Conservation (phyloP, 2,888 invertebrate species). For the Camponotus fellah region DNA sequence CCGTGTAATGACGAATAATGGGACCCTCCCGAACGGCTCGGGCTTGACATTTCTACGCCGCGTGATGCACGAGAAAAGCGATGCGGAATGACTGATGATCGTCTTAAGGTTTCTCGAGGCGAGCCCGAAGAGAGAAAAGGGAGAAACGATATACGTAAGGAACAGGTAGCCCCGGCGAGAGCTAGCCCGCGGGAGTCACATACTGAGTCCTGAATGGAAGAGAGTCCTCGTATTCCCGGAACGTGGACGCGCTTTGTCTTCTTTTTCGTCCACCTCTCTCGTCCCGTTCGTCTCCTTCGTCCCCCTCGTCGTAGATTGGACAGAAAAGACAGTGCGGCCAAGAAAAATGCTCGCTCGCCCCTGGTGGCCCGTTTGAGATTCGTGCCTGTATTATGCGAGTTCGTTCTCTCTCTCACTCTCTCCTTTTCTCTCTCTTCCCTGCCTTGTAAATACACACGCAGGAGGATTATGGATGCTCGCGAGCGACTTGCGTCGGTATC, state of each 20-base stretch:
- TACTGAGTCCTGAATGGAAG: conserved; percentile 73
- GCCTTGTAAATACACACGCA: conserved; percentile 75
- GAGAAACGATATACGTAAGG: conserved; percentile 47
- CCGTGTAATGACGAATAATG: conserved; percentile 85
- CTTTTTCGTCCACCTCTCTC: conserved; percentile 43
- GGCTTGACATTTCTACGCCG: conserved; percentile 69
- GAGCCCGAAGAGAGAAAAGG: conserved; percentile 49
- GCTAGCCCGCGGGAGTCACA: conserved; percentile 65
- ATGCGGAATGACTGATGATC: conserved; percentile 82
- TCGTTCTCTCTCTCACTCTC: not conserved
- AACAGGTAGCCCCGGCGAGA: conserved; percentile 79
- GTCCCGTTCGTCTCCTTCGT: conserved; percentile 21
- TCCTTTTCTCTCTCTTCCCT: conserved; percentile 55
- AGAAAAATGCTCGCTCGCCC: conserved; percentile 62
- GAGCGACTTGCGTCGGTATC: conserved; percentile 69
- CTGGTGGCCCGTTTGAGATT: conserved; percentile 62
- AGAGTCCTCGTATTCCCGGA: conserved; percentile 69
- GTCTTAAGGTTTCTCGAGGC: conserved; percentile 59
- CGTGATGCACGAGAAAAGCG: conserved; percentile 78
- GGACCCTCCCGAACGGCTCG: conserved; percentile 77
- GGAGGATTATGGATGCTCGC: conserved; percentile 74
- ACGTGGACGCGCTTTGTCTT: conserved; percentile 62
- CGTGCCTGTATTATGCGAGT: conserved; percentile 38
- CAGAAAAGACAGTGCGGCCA: conserved; percentile 47
- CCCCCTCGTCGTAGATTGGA: conserved; percentile 39